Conservation (phyloP, 1,140 invertebrate species). For the Lordiphosa collinella region DNA sequence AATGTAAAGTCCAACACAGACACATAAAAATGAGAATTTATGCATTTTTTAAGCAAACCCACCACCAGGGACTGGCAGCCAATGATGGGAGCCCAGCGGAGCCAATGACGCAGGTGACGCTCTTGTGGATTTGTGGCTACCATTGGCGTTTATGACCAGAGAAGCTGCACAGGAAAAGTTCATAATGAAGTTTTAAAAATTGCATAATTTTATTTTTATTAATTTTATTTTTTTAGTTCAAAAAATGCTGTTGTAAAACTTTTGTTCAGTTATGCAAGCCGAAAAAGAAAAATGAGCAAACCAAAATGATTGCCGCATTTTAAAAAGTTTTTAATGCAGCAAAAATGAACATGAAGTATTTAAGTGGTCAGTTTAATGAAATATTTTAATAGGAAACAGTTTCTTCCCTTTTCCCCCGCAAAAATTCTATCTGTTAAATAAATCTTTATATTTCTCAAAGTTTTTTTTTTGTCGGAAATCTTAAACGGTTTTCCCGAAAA, state of each 20-base stretch:
- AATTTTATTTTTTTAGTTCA: slow-evolving; percentile 29
- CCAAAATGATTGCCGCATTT: slow-evolving; percentile 26
- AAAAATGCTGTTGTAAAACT: slow-evolving; percentile 19
- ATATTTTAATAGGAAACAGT: neutral
- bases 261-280: slow-evolving; percentile 29
- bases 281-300: slow-evolving; percentile 19
- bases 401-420: too few relatives aligned
- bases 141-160: slow-evolving; percentile 44
- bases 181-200: slow-evolving; percentile 73
- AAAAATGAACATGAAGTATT: slow-evolving; percentile 32
- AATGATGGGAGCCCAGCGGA: neutral
- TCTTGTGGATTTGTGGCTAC: slow-evolving; percentile 64
- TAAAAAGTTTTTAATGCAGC: slow-evolving; percentile 31
- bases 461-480: neutral
- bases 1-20: slow-evolving; percentile 73
- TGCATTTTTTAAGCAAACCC: slow-evolving; percentile 49
- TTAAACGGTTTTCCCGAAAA: slow-evolving; percentile 10
- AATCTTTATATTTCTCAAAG: too few relatives aligned
- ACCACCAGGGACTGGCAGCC: slow-evolving; percentile 23
- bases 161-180: slow-evolving; percentile 27
- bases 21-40: slow-evolving; percentile 75
- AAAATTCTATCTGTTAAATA: neutral
- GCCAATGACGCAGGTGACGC: slow-evolving; percentile 66
- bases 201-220: slow-evolving; percentile 65
- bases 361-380: slow-evolving; percentile 32